Base-by-base conservation (phyloP, 2,888 invertebrate species). In the Acrobasis consociella region DNA sequence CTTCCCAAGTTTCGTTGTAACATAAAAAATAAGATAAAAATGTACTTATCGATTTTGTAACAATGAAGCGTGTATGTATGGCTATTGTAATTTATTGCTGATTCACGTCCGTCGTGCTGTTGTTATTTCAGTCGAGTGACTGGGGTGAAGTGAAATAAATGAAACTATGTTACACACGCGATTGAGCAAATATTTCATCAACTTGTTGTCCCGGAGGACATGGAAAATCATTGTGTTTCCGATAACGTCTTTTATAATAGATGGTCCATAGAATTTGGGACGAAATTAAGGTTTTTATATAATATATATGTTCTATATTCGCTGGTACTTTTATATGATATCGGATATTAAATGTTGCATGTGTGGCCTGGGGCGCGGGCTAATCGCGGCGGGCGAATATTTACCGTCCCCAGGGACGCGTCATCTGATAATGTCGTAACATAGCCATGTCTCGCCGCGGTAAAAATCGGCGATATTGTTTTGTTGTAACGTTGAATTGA, bases 151-250 rank as follows among this genome's bases (percentile, higher is more conserved):
- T 86, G 88, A 86, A 89, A 90, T 89, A 89, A 90, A 89, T 89
- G 89, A 88, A 89, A 90, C 87, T 87, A 86, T 85, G 85, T 86
- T 88, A 85, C 82, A 90, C 91, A 85, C 85, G 81, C 86, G 85
- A 89, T 86, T 89, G 87, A 87, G 76, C 89, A 90, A 89, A 91
- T 90, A 88, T 89, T 90, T 89, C 87, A 90, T 90, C 88, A 88
- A 89, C 86, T 89, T 87, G 88, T 90, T 87, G 86, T 87, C 87
- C 81, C 83, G 72, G 74, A 85, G 83, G 85, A 86, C 78, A 77
- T 72, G 76, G 76, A 79, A 81, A 85, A 85, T 83, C 81, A 83
- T 86, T 84, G 79, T 80, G 72, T 72, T 77, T 72, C 71, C 75
- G 77, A 82, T 82, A 78, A 77, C 74, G 76, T 77, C 73, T 73